Conservation (phyloP, 2,797 vertebrate genomes). For the Danionella dracula region DNA sequence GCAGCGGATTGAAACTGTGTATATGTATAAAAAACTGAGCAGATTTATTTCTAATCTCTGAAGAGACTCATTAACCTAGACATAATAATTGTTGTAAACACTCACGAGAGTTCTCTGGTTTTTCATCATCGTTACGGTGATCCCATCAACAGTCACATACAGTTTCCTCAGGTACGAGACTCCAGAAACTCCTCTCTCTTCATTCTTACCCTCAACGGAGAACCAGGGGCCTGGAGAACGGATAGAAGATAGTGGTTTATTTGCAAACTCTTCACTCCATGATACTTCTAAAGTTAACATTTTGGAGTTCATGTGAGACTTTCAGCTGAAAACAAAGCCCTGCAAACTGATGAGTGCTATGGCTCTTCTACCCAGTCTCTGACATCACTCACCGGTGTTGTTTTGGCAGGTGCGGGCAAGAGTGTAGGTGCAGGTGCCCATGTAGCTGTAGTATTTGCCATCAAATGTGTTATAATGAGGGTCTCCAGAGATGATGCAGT, state of each 20-base stretch:
- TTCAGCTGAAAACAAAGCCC: neutral
- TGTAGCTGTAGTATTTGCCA: conserved; percentile 72
- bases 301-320: too few species aligned
- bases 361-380: neutral
- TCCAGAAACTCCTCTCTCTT: conserved; percentile 62
- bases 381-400: conserved; percentile 58
- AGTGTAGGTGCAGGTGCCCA: conserved; percentile 81
- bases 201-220: conserved; percentile 72
- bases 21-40: too few species aligned
- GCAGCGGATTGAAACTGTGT: neutral
- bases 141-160: conserved; percentile 62
- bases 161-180: conserved; percentile 71
- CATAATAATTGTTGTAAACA: conserved; percentile 15
- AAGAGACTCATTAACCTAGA: too few species aligned
- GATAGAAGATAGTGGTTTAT: neutral
- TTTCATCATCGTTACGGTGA: conserved; percentile 73
- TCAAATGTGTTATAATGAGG: conserved; percentile 87
- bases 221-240: conserved; percentile 69
- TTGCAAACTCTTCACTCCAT: neutral
- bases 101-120: conserved; percentile 65
- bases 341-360: neutral
- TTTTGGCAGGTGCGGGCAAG: conserved; percentile 70
- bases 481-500: conserved; percentile 80
- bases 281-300: too few species aligned
- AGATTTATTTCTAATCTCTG: too few species aligned